These are phyloP conservation scores for Epizoanthus stellaris DNA, from an alignment of 92 coral and sea anemone genomes.

Conservation along the genomic window DNA sequence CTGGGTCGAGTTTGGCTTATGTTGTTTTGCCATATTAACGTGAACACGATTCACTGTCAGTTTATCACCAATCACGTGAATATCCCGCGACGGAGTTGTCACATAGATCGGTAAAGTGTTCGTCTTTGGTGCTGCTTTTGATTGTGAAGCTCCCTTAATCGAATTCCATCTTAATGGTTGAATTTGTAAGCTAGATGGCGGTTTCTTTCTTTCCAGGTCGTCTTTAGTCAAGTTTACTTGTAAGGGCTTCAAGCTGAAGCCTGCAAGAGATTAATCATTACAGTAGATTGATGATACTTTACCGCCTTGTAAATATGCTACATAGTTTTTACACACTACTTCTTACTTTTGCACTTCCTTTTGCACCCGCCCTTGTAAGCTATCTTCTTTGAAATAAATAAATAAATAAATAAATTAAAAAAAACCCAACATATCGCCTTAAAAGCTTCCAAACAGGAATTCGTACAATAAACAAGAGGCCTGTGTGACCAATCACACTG, in stretches of 20 bases:
- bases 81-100: neutral
- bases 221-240: conserved; percentile 24
- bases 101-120: neutral
- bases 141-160: neutral
- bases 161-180: too few species aligned
- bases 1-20: conserved; percentile 17
- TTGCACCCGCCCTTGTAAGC: too few species aligned
- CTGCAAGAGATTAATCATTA: conserved; percentile 43
- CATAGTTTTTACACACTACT: too few species aligned
- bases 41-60: neutral
- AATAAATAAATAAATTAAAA: too few species aligned
- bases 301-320: too few species aligned
- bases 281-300: conserved; percentile 9
- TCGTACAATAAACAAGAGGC: too few species aligned
- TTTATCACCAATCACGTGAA: conserved; percentile 5
- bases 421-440: too few species aligned
- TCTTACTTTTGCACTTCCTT: too few species aligned
- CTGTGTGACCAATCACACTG: too few species aligned
- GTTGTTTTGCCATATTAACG: neutral
- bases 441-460: too few species aligned
- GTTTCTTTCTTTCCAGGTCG: neutral
- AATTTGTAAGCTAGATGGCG: neutral
- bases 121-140: neutral
- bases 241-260: conserved; percentile 22
- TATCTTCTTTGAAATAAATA: too few species aligned